Base-by-base conservation (phyloP, 1,140 invertebrate genomes). In the Cydia splendana region DNA sequence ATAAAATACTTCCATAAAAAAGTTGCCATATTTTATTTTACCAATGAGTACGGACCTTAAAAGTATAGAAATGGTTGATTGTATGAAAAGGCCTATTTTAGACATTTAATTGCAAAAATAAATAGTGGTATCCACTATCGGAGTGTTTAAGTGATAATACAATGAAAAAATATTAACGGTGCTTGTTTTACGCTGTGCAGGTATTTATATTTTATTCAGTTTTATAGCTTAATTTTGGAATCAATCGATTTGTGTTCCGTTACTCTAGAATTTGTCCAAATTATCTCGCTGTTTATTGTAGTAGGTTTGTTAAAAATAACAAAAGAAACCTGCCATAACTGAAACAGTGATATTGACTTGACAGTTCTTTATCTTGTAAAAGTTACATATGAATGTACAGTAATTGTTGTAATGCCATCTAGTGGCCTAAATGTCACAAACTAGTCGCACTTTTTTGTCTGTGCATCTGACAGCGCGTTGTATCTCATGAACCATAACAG, bases 81-180 rank as follows among this genome's bases (percentile, higher is more conserved):
- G 57, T 62, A 62, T 12, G 45, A 48, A 48, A 53, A 53, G 51
- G 57, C 57, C 18, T 62, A 24, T 24, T 62, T 62, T 62, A 62
- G 57, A 62, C 20, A 62, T 62, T 62, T 62, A 24, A 53, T 53
- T 53, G 15, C 57, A 62, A 62, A 62, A 62, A 62, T 62, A 62
- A 62, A 62, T 62, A 62, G 57, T 62, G 57, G 24, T 62, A 62
- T 62, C 57, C 4, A 62, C 20, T 62, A 57, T 57, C 7, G n/a
- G 4, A 57, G 53, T 62, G 57, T 10, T 24, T 62, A 62, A 62
- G 57, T 62, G 57, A 24, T 62, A 24, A 62, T 57, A 57, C 5
- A 62, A 62, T 62, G 57, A 62, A 62, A 12, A 62, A 3, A 24
- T 20, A 20, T 3, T 24, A 24, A 62, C 7, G 20, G n/a, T 18